Evolutionary conservation across 2,113 vertebrate species (phyloP), one percentile per base, ranked within the genome.

Genomic region (Uria lomvia): DNA sequence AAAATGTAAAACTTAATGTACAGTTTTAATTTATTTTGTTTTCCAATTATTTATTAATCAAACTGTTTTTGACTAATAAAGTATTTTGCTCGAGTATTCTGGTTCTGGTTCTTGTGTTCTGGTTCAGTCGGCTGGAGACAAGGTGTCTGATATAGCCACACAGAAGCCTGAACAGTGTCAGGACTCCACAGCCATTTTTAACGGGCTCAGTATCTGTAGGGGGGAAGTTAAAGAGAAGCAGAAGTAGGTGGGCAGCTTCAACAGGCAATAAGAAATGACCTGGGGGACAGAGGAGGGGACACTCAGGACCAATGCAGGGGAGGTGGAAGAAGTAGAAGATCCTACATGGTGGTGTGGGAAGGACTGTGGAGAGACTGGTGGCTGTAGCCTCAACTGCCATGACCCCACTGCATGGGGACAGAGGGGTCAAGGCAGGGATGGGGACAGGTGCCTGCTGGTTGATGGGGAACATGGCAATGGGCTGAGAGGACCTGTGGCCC

Each of bases 1-100:
- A 45, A 78, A 77, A 62, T 30, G 1, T 75, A 60, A 96, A 96
- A 76, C 70, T 42, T 81, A 83, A 67, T 94, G 87, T 97, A 92
- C 76, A 92, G 87, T 84, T 94, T 86, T 97, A 97, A 97, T 70
- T 94, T 97, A 97, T 97, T 90, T 92, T 66, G 6, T 55, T 87
- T 80, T 55, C 76, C 58, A 71, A 34, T 23, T 96, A 97, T 96
- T 94, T 97, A 94, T 97, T 96, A 74, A 77, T 56, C 43, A 50
- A 42, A 20, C 24, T 89, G 11, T 0, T 79, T 86, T 86, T 74
- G 29, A 87, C 6, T 60, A 97, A 97, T 97, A 97, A 97, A 95
- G 21, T 75, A 27, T 82, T 92, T 93, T 94, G 43, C 90, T 67
- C 34, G 9, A 79, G 55, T 68, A 77, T 14, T 19, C 45, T 45